Evolutionary conservation across 2,113 vertebrate genomes (phyloP).

Genomic region (Passer domesticus): DNA sequence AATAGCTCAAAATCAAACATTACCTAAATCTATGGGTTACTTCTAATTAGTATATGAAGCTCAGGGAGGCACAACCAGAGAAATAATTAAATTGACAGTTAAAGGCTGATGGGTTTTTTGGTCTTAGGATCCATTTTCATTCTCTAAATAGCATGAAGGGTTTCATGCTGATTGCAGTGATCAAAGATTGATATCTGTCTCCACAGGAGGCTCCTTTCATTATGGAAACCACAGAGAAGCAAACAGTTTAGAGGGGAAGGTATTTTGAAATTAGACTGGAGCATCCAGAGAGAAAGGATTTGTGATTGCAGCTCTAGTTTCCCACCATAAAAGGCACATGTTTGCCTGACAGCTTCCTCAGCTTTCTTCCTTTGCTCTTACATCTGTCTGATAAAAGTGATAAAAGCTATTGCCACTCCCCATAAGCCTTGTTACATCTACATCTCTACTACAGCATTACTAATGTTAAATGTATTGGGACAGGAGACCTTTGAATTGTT

Average conservation of each 20-base stretch:
- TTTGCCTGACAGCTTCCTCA: not conserved
- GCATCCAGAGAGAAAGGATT: not conserved
- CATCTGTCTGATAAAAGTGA: not conserved
- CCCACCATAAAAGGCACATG: not conserved
- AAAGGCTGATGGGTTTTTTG: not conserved
- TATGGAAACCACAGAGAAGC: not conserved
- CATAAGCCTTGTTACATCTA: not conserved
- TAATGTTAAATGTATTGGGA: not conserved
- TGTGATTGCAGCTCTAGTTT: not conserved
- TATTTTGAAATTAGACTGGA: conserved; percentile 20
- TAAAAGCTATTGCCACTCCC: not conserved
- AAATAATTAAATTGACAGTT: not conserved
- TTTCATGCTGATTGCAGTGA: conserved; percentile 5
- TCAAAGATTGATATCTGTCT: not conserved
- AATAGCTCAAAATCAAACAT: not conserved
- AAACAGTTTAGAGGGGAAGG: not conserved
- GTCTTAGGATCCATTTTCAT: not conserved
- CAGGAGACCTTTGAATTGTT: not conserved
- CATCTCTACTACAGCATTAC: not conserved
- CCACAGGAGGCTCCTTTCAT: conserved; percentile 16
- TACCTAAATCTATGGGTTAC: not conserved
- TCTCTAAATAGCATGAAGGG: not conserved
- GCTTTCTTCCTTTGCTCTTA: not conserved
- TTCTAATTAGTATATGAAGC: not conserved
- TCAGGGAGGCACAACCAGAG: not conserved